Base-by-base conservation (phyloP, 2,888 invertebrate species). In the Idaea aversata region DNA sequence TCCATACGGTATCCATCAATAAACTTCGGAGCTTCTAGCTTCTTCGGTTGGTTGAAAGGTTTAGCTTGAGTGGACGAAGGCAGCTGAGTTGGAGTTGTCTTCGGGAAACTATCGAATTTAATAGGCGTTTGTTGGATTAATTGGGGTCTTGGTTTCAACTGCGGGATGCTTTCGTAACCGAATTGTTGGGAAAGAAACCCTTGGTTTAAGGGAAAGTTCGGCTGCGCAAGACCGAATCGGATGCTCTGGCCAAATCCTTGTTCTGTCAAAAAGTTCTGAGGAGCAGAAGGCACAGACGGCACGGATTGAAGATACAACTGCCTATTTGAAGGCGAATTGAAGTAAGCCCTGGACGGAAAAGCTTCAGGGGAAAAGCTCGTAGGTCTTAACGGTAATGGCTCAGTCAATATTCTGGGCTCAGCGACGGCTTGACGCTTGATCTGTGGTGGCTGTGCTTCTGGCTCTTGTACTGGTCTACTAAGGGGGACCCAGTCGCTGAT, bases 401-500 rank as follows among this genome's bases (percentile, higher is more conserved):
- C 93, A 1, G 88, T 79, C 5, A 93, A 76, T 74, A 93, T 91
- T 67, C 93, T 88, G 0, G 93, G 93, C 77, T 93, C 91, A 15
- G 93, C 93, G 15, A 91, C 79, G 1, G 91, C 87, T 78, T 93
- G 93, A 72, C 91, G 82, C 70, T 91, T 92, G 63, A 87, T 83
- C 65, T 82, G 88, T 5, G 86, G 80, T 15, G 70, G 64, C 25
- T 77, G 67, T 5, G 77, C 4, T 13, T n/a, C 72, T 64, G 85
- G 87, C 72, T 81, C 81, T 36, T 90, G 88, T 6, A 86, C 73
- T 0, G 93, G 90, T 1, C 83, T 86, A 1, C 87, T 70, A 0
- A 93, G 78, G 0, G 93, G 93, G 13, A 92, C 88, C 93, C 93
- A 93, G 80, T 93, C 93, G 70, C 90, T 82, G 65, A 90, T 88